These are phyloP conservation scores for Terebella lapidaria DNA, from an alignment of 2,888 invertebrate species.

Conservation along the genomic window DNA sequence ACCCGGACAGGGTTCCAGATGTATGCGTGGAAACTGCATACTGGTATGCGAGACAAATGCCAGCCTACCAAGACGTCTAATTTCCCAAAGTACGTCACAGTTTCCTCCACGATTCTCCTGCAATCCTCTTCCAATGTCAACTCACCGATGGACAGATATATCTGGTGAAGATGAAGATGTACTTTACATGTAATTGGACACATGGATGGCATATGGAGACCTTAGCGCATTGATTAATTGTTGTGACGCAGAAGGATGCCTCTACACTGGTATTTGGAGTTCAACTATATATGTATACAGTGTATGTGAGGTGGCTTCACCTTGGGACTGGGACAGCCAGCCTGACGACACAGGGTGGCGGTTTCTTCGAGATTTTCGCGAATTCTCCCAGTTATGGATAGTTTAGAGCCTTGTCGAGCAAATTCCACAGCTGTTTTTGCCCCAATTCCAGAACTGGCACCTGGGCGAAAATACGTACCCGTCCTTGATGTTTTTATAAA, in stretches of 20 bases:
- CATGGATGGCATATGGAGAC: too few relatives aligned
- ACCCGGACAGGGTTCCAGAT: too few relatives aligned
- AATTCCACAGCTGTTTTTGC: neutral
- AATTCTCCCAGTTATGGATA: neutral
- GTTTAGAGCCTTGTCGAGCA: neutral
- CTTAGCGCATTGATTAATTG: too few relatives aligned
- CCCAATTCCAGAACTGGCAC: neutral
- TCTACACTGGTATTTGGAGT: too few relatives aligned
- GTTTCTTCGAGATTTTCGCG: neutral
- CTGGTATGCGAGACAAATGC: too few relatives aligned
- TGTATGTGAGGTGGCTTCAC: neutral
- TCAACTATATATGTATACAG: too few relatives aligned
- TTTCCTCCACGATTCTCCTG: neutral
- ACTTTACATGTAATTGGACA: too few relatives aligned
- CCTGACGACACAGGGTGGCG: neutral
- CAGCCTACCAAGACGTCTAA: neutral
- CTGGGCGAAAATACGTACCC: too few relatives aligned
- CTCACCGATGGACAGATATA: neutral
- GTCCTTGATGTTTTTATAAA: too few relatives aligned
- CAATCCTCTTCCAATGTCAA: neutral
- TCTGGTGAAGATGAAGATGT: neutral
- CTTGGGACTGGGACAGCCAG: neutral
- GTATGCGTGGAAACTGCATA: too few relatives aligned
- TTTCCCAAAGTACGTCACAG: neutral
- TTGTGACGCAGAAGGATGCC: too few relatives aligned